phyloP scores from a whole-genome alignment of 1,140 invertebrate species.

The Trinorchestia longiramus region DNA sequence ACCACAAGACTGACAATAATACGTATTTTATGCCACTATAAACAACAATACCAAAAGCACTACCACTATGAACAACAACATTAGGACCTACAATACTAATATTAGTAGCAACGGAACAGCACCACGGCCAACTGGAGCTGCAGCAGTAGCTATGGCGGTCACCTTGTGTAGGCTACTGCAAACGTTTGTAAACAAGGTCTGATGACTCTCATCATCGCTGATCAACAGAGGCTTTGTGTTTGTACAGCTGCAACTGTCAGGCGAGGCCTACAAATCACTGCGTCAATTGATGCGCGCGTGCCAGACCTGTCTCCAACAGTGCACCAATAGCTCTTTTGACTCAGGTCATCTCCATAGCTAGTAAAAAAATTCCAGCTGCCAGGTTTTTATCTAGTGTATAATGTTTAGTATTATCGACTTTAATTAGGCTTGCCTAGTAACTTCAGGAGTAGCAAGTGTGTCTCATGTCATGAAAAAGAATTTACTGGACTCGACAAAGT shows the following conservation, averaged over 20 bases:
- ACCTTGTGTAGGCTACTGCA: neutral
- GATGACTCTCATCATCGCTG: conserved; percentile 23
- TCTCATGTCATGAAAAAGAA: neutral
- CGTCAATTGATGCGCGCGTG: neutral
- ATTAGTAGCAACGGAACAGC: too few species aligned
- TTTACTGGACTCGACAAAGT: neutral
- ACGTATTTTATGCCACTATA: too few species aligned
- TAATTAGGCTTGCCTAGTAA: neutral
- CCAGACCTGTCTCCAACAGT: neutral
- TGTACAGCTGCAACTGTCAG: neutral
- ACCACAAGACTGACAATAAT: too few species aligned
- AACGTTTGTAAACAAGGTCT: conserved; percentile 5
- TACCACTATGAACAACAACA: too few species aligned
- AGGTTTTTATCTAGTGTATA: neutral
- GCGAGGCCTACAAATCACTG: neutral
- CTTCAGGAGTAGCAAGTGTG: neutral
- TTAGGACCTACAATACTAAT: too few species aligned
- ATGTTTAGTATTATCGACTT: neutral
- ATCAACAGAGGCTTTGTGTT: neutral
- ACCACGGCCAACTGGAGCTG: neutral
- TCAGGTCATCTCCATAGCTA: neutral
- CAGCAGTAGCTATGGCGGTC: neutral
- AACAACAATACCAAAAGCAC: too few species aligned
- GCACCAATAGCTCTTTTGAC: neutral
- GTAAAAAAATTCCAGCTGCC: neutral